These are phyloP conservation scores for Rhyzopertha dominica DNA, from an alignment of 1,140 invertebrate species.

Conservation along the genomic window DNA sequence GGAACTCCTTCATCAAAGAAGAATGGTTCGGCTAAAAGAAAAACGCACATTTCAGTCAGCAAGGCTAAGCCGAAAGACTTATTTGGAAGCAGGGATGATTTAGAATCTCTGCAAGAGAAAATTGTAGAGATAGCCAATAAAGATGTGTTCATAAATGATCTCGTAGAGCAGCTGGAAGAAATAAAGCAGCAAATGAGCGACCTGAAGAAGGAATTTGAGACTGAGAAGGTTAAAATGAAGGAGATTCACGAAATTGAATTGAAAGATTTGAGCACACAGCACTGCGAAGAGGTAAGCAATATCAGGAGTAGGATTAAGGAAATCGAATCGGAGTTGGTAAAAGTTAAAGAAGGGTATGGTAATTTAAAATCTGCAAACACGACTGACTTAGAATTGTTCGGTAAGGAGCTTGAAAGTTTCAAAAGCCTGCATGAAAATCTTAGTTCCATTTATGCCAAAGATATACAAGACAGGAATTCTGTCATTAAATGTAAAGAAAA, in stretches of 20 bases:
- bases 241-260: slow-evolving; percentile 16
- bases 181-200: slow-evolving; percentile 27
- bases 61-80: slow-evolving; percentile 33
- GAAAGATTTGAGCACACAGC: slow-evolving; percentile 12
- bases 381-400: neutral
- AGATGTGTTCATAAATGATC: slow-evolving; percentile 39
- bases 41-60: slow-evolving; percentile 35
- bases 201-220: slow-evolving; percentile 36
- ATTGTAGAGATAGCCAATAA: slow-evolving; percentile 43
- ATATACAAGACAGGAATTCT: neutral
- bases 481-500: slow-evolving; percentile 11
- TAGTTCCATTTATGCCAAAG: neutral
- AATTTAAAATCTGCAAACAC: neutral
- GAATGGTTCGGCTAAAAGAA: slow-evolving; percentile 14
- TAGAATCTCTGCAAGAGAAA: slow-evolving; percentile 39
- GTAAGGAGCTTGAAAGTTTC: neutral
- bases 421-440: too few species aligned
- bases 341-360: slow-evolving; percentile 6
- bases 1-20: neutral
- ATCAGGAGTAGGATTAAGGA: too few species aligned
- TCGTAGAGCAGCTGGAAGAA: slow-evolving; percentile 40
- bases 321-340: slow-evolving; percentile 1
- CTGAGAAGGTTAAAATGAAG: slow-evolving; percentile 41
- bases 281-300: slow-evolving; percentile 14
- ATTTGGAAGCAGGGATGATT: slow-evolving; percentile 17